Base-by-base conservation (phyloP, 2,888 invertebrate genomes). In the Holacanthella duospinosa region DNA sequence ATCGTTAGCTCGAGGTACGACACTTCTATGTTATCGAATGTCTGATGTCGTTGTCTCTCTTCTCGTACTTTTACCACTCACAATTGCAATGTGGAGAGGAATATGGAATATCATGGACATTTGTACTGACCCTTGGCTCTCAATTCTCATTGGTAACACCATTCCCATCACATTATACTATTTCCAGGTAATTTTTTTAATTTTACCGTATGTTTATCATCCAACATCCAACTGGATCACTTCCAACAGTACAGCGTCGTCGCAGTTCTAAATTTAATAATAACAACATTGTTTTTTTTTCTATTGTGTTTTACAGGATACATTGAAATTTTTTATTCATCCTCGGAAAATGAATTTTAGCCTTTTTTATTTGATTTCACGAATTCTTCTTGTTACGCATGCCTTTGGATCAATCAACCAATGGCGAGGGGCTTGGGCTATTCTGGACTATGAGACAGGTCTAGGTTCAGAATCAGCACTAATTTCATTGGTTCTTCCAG, bases 361-460 rank as follows among this genome's bases (percentile, higher is more conserved):
- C 3, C 26, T 62, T 2, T 71, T 67, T 62, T 71, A 70, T 63
- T 28, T 68, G 2, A 36, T 67, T 26, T 62, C 70, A 26, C 61
- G 69, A n/a, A 59, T 55, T 1, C 63, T 71, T 21, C 64, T 70
- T 12, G 55, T 69, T 1, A 4, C 68, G 0, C 71, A 71, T 65
- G 69, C 72, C 9, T 82, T 87, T 73, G 85, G 87, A 67, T 90
- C 90, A 77, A 89, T 92, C 54, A 90, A 88, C 75, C 88, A 88
- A 65, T 93, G 92, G 92, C 82, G 91, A 9, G 92, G 92, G 1
- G 84, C 86, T 55, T 93, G 91, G 91, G 58, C 44, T 1, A 28
- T 60, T 57, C 72, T 74, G 61, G 84, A 83, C 53, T 2, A 16
- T 1, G 25, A 64, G 26, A 16, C 43, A 6, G 61, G 54, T 21